Base-by-base conservation (phyloP, 2,888 invertebrate genomes). In the Diarsia rubi region DNA sequence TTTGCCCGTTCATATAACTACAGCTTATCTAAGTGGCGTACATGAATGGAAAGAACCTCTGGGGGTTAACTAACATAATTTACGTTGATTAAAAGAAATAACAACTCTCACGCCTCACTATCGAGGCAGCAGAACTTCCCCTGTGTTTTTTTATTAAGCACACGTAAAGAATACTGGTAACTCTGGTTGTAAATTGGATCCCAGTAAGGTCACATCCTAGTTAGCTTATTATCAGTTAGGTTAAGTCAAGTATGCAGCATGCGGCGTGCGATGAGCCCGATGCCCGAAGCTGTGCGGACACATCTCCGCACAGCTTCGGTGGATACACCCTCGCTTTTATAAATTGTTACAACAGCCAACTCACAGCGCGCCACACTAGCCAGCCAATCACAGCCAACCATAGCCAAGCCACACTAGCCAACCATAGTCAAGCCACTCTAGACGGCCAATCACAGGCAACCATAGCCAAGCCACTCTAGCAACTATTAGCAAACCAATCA, bases 11-110 rank as follows among this genome's bases (percentile, higher is more conserved):
- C 24, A 47, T 70, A 52, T 64, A 59, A 63, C 31, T 37, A 31
- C 5, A 0, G 14, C 27, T 82, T 82, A 82, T 82, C 78, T 31
- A 0, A 24, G 42, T 71, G 67, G 45, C 71, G 68, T 49, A 76
- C 31, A 76, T 81, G 57, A 62, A 64, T 81, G 64, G 57, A 67
- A 66, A 68, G 77, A 60, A 71, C 27, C 59, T 31, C 16, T 21
- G 16, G 64, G 67, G 82, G 76, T 71, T 68, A 79, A 52, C 11
- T 71, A 45, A 27, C 54, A 37, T 44, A 47, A 37, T 44, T 76
- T 76, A 68, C 24, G 8, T 64, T 44, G 52, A n/a, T 8, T n/a
- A 52, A 21, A 42, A 27, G 6, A 60, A 60, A 66, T 19, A 11
- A 69, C 19, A 16, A 27, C 11, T 59, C 31, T 49, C 14, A 54